Conservation (phyloP, 2,113 vertebrate genomes). For the Cololabis saira region DNA sequence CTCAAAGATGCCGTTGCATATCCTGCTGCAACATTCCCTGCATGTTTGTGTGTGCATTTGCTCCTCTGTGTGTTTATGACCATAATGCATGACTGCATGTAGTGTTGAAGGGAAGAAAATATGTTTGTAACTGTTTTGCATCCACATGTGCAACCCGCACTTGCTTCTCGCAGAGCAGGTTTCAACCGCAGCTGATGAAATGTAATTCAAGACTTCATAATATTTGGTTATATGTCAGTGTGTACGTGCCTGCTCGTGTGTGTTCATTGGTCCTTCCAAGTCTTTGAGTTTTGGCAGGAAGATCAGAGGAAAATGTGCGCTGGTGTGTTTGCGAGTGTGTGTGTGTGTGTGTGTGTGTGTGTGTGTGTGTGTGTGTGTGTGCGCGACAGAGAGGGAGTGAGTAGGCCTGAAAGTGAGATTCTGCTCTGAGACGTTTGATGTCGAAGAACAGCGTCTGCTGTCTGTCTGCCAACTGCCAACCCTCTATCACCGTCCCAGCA, state of each 20-base stretch:
- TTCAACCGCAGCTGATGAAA: constrained; percentile 64
- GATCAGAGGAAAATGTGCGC: constrained; percentile 75
- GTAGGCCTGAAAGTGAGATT: constrained; percentile 75
- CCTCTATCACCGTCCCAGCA: constrained; percentile 80
- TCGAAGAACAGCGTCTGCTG: constrained; percentile 78
- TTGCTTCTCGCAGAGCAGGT: constrained; percentile 38
- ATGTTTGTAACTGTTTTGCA: constrained; percentile 35
- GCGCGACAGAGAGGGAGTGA: constrained; percentile 34
- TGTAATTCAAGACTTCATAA: constrained; percentile 63
- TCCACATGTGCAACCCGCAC: constrained; percentile 44
- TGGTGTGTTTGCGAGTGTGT: constrained; percentile 53
- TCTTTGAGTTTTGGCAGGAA: constrained; percentile 74
- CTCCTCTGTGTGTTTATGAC: not conserved
- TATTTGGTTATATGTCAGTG: constrained; percentile 30
- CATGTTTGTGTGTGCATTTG: not conserved
- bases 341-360: constrained; percentile 20
- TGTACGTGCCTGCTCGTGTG: constrained; percentile 34
- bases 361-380: constrained; percentile 8
- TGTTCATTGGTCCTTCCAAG: constrained; percentile 59
- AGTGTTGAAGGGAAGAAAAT: constrained; percentile 4
- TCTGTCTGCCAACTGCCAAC: constrained; percentile 78
- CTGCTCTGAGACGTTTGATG: constrained; percentile 78
- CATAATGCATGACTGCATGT: constrained; percentile 10
- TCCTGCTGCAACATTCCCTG: too few relatives aligned
- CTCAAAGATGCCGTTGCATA: too few relatives aligned